Percentiles rank a stretch among this genome's conserved stretches.
Conservation (phyloP, 2,888 invertebrate genomes). For the Embidobia sp. region DNA sequence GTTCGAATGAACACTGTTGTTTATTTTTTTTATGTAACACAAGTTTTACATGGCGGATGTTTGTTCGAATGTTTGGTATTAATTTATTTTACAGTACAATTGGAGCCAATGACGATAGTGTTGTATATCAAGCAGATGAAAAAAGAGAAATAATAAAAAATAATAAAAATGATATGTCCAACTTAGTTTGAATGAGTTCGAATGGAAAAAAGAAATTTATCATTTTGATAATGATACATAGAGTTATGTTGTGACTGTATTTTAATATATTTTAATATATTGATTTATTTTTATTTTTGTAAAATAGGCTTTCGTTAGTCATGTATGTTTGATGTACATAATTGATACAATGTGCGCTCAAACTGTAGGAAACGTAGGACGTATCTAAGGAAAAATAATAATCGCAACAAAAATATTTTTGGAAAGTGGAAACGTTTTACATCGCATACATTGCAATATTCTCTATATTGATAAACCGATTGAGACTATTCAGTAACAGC, state of each 20-base stretch:
- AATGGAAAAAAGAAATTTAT: background rate
- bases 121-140: slow-evolving; percentile 12
- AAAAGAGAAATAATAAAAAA: background rate
- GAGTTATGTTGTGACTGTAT: slow-evolving; percentile 4
- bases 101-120: slow-evolving; percentile 49
- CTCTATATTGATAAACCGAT: slow-evolving; percentile 8
- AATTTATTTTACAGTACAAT: slow-evolving; percentile 40
- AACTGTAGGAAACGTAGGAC: slow-evolving; percentile 1
- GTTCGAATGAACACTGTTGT: too few species aligned
- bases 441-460: slow-evolving; percentile 16
- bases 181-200: background rate
- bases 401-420: slow-evolving; percentile 24
- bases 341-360: slow-evolving; percentile 34
- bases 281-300: slow-evolving; percentile 18
- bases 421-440: slow-evolving; percentile 6
- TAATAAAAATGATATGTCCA: background rate
- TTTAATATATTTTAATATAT: slow-evolving; percentile 42
- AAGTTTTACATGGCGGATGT: background rate
- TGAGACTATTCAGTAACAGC: slow-evolving; percentile 11
- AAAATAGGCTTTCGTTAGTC: slow-evolving; percentile 6
- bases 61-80: slow-evolving; percentile 21
- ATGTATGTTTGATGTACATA: slow-evolving; percentile 37
- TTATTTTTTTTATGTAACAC: slow-evolving; percentile 14
- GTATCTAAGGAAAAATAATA: background rate
- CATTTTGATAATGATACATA: slow-evolving; percentile 8